A percentile compares a stretch with the other conserved stretches of the same genome.
These are phyloP conservation scores for Pristionchus fissidentatus DNA, from an alignment of 2,888 invertebrate genomes.

Conservation along the genomic window DNA sequence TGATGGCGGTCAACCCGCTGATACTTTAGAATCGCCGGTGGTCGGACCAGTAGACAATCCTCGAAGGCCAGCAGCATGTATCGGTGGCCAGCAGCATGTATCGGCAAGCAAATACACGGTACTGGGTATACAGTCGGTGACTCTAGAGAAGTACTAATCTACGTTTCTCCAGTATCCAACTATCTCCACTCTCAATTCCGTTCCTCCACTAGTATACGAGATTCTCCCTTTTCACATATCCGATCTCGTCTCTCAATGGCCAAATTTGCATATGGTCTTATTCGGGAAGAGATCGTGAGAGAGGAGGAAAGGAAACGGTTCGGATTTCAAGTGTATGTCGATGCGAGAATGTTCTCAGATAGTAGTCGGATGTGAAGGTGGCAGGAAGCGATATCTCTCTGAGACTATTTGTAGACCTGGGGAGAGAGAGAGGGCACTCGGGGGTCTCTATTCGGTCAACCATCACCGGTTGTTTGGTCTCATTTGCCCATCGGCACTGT, in stretches of 20 bases:
- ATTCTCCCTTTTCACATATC: slow-evolving; percentile 21
- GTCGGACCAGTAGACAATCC: too few species aligned
- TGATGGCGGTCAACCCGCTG: too few species aligned
- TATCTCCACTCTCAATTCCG: not conserved
- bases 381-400: slow-evolving; percentile 20
- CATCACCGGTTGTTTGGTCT: slow-evolving; percentile 12
- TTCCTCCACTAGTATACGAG: not conserved
- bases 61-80: too few species aligned
- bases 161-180: not conserved
- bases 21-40: too few species aligned
- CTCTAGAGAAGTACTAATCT: too few species aligned
- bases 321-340: slow-evolving; percentile 16
- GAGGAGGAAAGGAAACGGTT: not conserved
- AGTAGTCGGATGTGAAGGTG: slow-evolving; percentile 17
- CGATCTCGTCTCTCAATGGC: too few species aligned
- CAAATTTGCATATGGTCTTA: slow-evolving; percentile 39
- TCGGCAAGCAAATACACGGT: too few species aligned
- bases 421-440: not conserved
- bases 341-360: slow-evolving; percentile 29
- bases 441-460: too few species aligned
- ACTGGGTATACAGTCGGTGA: too few species aligned
- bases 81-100: too few species aligned
- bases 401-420: slow-evolving; percentile 10
- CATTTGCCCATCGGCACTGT: slow-evolving; percentile 26
- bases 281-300: slow-evolving; percentile 30